These are phyloP conservation scores for Pollenia griseotomentosa DNA, from an alignment of 2,888 invertebrate species.

Conservation along the genomic window DNA sequence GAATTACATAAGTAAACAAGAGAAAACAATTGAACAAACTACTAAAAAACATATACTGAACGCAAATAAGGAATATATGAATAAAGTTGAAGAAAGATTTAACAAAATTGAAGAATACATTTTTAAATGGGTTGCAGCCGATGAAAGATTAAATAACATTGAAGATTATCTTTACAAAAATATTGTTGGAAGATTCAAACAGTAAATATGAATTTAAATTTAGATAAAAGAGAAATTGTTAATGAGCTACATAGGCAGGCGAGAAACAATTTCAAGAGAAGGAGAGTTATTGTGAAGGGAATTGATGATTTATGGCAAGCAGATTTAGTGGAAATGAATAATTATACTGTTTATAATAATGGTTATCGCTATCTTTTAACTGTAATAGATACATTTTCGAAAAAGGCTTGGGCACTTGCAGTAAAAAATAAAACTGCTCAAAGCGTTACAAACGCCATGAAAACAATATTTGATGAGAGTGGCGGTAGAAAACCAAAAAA, in stretches of 20 bases:
- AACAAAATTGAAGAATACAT: slow-evolving; percentile 3
- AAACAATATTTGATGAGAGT: slow-evolving; percentile 77
- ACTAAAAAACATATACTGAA: slow-evolving; percentile 3
- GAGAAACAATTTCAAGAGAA: slow-evolving; percentile 60
- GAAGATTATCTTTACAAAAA: slow-evolving; percentile 7
- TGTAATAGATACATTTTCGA: slow-evolving; percentile 50
- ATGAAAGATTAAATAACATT: not conserved
- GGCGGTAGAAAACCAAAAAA: slow-evolving; percentile 76
- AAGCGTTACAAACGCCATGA: slow-evolving; percentile 38
- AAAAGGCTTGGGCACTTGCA: slow-evolving; percentile 40
- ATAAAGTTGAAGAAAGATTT: slow-evolving; percentile 6
- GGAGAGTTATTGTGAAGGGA: slow-evolving; percentile 58
- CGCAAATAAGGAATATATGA: not conserved
- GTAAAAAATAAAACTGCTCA: slow-evolving; percentile 56
- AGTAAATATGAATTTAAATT: not conserved
- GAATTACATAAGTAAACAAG: no score
- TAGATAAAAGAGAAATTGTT: slow-evolving; percentile 49
- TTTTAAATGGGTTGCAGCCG: not conserved
- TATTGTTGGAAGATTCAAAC: not conserved
- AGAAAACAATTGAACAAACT: not conserved
- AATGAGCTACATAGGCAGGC: slow-evolving; percentile 63
- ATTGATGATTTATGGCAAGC: slow-evolving; percentile 72
- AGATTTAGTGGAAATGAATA: slow-evolving; percentile 74
- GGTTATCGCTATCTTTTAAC: slow-evolving; percentile 30
- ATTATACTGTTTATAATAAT: slow-evolving; percentile 29